phyloP scores from a whole-genome alignment of 1,140 invertebrate species.

The Zaprionus gabonicus region DNA sequence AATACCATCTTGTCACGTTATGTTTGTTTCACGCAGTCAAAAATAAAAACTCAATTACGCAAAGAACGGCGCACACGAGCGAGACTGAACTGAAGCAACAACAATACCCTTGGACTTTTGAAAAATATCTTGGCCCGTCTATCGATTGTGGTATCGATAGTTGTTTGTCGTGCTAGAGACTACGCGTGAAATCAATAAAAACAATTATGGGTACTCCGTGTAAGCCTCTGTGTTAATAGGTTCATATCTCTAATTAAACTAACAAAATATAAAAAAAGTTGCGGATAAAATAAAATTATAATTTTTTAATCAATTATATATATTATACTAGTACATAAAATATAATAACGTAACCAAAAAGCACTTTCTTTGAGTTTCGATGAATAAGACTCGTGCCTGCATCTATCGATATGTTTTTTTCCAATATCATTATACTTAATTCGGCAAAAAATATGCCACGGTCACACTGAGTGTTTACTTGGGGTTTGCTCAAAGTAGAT shows the following conservation, averaged over 20 bases:
- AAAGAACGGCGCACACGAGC: conserved; percentile 43
- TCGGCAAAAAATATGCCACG: background rate
- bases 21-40: conserved; percentile 2
- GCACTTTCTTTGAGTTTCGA: too few relatives aligned
- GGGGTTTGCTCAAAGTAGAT: conserved; percentile 20
- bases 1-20: conserved; percentile 56
- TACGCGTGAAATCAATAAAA: background rate
- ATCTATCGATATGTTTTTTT: background rate
- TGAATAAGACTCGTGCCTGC: background rate
- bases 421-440: background rate
- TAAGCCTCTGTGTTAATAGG: background rate
- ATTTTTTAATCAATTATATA: too few relatives aligned
- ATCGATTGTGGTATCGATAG: conserved; percentile 40
- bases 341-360: too few relatives aligned
- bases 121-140: conserved; percentile 19
- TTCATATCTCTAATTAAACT: too few relatives aligned
- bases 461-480: conserved; percentile 29
- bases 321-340: too few relatives aligned
- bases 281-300: background rate
- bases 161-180: background rate
- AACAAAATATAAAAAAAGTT: background rate
- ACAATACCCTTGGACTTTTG: conserved; percentile 32
- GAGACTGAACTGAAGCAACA: conserved; percentile 43
- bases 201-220: background rate
- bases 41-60: conserved; percentile 41